Conservation (phyloP, 2,888 invertebrate species). For the Pachymerium ferrugineum region DNA sequence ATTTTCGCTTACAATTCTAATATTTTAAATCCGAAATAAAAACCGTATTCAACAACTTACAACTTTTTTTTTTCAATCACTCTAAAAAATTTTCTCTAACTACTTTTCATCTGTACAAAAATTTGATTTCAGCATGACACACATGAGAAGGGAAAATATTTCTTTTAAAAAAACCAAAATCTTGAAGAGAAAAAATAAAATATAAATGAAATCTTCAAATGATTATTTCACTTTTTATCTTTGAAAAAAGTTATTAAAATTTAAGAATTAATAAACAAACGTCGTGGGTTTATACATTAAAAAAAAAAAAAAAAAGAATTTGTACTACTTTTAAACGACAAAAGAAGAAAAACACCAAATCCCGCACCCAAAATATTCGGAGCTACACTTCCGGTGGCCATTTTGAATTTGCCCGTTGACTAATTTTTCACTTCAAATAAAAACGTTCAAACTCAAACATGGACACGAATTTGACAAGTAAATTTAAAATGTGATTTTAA, state of each 20-base stretch:
- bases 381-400: background rate
- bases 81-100: constrained; percentile 1
- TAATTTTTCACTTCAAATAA: background rate
- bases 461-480: background rate
- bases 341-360: too few species aligned
- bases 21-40: constrained; percentile 9
- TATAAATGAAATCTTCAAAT: too few species aligned
- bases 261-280: too few species aligned
- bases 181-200: background rate
- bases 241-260: too few species aligned
- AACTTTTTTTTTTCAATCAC: constrained; percentile 9
- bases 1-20: background rate
- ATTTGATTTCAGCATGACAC: constrained; percentile 22
- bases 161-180: background rate
- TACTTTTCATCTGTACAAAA: constrained; percentile 21
- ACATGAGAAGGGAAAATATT: background rate
- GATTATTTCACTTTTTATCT: too few species aligned
- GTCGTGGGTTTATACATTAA: too few species aligned
- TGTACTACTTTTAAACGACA: too few species aligned
- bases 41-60: constrained; percentile 20
- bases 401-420: too few species aligned
- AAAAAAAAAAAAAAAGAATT: too few species aligned
- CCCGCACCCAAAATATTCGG: too few species aligned
- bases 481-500: constrained; percentile 16
- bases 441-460: background rate